Evolutionary conservation across 2,888 invertebrate genomes (phyloP), one percentile per base, ranked within the genome.

Genomic region (Pollenia labialis): DNA sequence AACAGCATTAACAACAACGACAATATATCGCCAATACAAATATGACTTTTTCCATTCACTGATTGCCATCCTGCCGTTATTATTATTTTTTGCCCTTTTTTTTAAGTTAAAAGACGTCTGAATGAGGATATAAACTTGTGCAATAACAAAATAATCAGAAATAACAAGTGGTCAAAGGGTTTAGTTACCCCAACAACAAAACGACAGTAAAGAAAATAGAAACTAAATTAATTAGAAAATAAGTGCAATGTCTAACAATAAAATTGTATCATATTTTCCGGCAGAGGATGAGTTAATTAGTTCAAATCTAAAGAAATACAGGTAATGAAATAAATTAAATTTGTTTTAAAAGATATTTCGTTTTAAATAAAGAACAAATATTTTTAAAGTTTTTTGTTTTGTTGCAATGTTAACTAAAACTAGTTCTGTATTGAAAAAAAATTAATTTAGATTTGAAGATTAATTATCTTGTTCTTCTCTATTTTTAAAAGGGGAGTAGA

Each of bases 111-210:
- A 58, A 48, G 66, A 68, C 46, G 48, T 77, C 32, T 77, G 40
- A 48, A 32, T 14, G 48, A 50, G 9, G 10, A 52, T n/a, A 77
- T 54, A 44, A 46, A 12, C 14, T 9, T 48, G 7, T 18, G n/a
- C 16, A 32, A 6, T 18, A 7, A 58, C 64, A 58, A 60, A 42
- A 16, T 42, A 64, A 52, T 48, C 54, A 68, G 50, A 75, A 75
- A 60, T 58, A 46, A 75, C 14, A 75, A 82, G 75, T 82, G 75
- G 82, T 69, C 75, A 82, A 62, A 82, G 76, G 60, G 14, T 32
- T 82, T 62, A 44, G 46, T 62, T 46, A 46, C 52, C 32, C 40
- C 60, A 69, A 46, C 62, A 74, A 74, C 54, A 9, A 75, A 50
- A 64, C 1, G 54, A 4, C 42, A 54, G 4, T 11, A 58, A 46